phyloP scores from a whole-genome alignment of 2,113 vertebrate genomes.

The Trinectes maculatus region DNA sequence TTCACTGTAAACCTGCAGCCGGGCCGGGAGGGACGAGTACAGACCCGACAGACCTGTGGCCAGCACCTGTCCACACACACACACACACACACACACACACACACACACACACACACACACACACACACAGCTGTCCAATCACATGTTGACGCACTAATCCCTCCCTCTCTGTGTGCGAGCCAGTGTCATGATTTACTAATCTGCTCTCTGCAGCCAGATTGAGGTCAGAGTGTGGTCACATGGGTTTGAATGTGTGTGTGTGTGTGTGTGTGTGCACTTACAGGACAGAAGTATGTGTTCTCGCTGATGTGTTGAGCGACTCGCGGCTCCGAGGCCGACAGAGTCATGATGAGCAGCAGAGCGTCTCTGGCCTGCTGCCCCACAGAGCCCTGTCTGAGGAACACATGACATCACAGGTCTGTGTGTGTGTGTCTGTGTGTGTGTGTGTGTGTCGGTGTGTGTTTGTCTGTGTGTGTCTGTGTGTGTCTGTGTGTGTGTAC shows the following conservation, averaged over 20 bases:
- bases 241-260: slow-evolving; percentile 47
- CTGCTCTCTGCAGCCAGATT: slow-evolving; percentile 62
- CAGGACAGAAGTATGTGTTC: slow-evolving; percentile 97
- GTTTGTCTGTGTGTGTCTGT: background rate
- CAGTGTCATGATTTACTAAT: slow-evolving; percentile 67
- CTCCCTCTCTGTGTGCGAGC: slow-evolving; percentile 35
- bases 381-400: slow-evolving; percentile 87
- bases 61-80: slow-evolving; percentile 84
- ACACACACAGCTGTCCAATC: slow-evolving; percentile 56
- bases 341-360: slow-evolving; percentile 92
- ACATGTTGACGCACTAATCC: slow-evolving; percentile 62
- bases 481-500: background rate
- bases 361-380: slow-evolving; percentile 93
- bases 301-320: slow-evolving; percentile 91
- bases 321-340: slow-evolving; percentile 87
- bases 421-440: background rate
- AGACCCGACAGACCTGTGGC: slow-evolving; percentile 95
- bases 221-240: slow-evolving; percentile 70
- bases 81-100: slow-evolving; percentile 22
- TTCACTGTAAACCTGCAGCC: slow-evolving; percentile 90
- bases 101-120: background rate
- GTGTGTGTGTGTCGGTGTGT: background rate
- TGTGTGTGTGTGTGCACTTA: slow-evolving; percentile 75
- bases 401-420: background rate
- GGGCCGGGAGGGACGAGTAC: slow-evolving; percentile 92